Percentiles rank a stretch among this genome's conserved stretches.
Evolutionary conservation across 2,888 invertebrate species (phyloP).

Genomic region (Latrodectus elegans): DNA sequence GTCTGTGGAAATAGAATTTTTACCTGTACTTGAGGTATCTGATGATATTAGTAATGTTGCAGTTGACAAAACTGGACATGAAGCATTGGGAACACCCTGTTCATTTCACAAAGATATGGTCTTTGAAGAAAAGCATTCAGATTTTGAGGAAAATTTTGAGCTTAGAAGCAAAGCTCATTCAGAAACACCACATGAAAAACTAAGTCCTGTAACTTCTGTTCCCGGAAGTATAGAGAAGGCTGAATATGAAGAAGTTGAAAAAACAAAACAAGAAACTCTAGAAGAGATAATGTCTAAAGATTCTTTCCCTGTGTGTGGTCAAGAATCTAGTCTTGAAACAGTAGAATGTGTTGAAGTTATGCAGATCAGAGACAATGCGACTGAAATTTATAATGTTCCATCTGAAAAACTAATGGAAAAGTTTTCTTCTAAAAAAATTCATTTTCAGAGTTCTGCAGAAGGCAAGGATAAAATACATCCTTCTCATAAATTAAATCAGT

Average conservation of each 20-base stretch:
- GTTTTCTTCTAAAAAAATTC: constrained; percentile 55
- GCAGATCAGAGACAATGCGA: constrained; percentile 39
- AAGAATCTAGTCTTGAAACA: constrained; percentile 46
- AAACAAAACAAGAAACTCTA: constrained; percentile 12
- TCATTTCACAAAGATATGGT: constrained; percentile 63
- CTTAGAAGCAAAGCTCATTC: neutral
- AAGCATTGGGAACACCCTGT: constrained; percentile 61
- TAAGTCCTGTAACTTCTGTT: constrained; percentile 1
- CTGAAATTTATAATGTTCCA: constrained; percentile 49
- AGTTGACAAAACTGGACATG: constrained; percentile 59
- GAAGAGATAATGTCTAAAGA: constrained; percentile 45
- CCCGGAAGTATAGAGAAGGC: constrained; percentile 50
- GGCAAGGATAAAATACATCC: constrained; percentile 24
- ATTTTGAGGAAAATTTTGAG: constrained; percentile 41
- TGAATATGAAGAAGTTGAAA: constrained; percentile 61
- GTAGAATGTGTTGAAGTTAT: constrained; percentile 57
- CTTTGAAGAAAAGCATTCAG: constrained; percentile 23
- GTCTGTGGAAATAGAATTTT: constrained; percentile 62
- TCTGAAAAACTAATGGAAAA: constrained; percentile 55
- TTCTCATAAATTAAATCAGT: constrained; percentile 43
- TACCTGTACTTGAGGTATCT: constrained; percentile 61
- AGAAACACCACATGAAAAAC: constrained; percentile 20
- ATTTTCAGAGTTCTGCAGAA: constrained; percentile 31
- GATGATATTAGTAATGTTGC: constrained; percentile 47
- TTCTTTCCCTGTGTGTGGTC: neutral